These are phyloP conservation scores for Deilephila elpenor DNA, from an alignment of 2,888 invertebrate genomes.

Conservation along the genomic window DNA sequence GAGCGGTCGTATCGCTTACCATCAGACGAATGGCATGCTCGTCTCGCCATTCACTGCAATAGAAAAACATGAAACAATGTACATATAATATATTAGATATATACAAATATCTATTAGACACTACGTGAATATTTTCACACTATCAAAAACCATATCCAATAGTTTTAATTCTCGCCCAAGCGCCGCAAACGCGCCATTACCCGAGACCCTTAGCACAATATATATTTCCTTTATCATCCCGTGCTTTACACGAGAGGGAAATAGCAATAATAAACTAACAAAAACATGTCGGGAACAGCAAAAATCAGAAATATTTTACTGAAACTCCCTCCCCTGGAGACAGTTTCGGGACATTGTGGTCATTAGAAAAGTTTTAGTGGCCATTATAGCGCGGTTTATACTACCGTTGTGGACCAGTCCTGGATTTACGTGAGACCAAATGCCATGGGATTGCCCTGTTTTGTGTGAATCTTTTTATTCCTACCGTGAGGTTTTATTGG, in stretches of 20 bases:
- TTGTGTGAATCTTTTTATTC: constrained; percentile 30
- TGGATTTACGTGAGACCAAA: constrained; percentile 58
- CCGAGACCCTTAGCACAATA: constrained; percentile 29
- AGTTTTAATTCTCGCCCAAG: no score
- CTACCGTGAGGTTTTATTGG: constrained; percentile 30
- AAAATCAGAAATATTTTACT: constrained; percentile 69
- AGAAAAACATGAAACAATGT: no score
- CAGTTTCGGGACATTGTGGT: constrained; percentile 72
- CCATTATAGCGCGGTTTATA: constrained; percentile 73
- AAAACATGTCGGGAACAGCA: constrained; percentile 41
- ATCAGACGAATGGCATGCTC: no score
- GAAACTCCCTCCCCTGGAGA: constrained; percentile 67
- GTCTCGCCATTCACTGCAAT: no score
- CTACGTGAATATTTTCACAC: no score
- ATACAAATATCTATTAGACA: no score
- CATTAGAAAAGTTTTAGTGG: constrained; percentile 79
- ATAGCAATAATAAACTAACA: constrained; percentile 38
- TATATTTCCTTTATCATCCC: constrained; percentile 34
- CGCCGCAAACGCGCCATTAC: constrained; percentile 1
- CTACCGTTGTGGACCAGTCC: constrained; percentile 54
- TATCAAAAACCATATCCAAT: no score
- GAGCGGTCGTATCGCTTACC: no score
- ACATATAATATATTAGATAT: no score
- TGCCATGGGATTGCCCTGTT: constrained; percentile 41
- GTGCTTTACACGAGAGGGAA: constrained; percentile 35